Conservation (phyloP, 2,797 vertebrate genomes). For the Notolabrus celidotus region DNA sequence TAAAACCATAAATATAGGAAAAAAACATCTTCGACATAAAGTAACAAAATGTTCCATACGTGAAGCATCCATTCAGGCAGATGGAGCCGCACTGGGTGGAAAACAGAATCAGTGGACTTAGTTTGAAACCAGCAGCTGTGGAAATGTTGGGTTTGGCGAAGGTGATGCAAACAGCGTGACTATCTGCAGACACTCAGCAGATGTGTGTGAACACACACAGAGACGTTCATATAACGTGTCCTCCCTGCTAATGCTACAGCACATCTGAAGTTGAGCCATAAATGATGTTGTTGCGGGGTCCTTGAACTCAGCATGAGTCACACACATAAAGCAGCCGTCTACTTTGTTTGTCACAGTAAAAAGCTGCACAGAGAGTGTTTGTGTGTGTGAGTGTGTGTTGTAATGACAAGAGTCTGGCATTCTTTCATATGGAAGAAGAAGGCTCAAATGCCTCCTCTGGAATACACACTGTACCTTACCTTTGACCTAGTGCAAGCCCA, state of each 20-base stretch:
- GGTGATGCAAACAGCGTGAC: conserved; percentile 50
- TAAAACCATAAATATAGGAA: neutral
- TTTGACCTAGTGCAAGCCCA: neutral
- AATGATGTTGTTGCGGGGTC: conserved; percentile 39
- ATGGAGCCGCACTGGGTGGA: conserved; percentile 21
- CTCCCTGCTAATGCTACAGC: conserved; percentile 21
- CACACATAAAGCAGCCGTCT: too few relatives aligned
- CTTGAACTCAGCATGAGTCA: conserved; percentile 59
- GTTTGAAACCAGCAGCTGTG: conserved; percentile 62
- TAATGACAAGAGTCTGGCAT: neutral
- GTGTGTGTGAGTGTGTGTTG: conserved; percentile 6
- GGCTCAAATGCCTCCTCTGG: neutral
- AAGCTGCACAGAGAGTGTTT: neutral
- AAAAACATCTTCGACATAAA: neutral
- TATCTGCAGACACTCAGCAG: conserved; percentile 54
- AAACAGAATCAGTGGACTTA: conserved; percentile 37
- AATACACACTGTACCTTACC: neutral
- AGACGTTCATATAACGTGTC: conserved; percentile 29
- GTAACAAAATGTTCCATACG: neutral
- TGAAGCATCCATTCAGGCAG: conserved; percentile 2
- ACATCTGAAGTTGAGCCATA: conserved; percentile 29
- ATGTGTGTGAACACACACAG: conserved; percentile 37
- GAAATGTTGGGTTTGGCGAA: conserved; percentile 68
- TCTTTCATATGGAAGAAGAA: conserved; percentile 8
- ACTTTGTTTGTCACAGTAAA: conserved; percentile 33